Base-by-base conservation (phyloP, 2,888 invertebrate genomes). In the Rhingia rostrata region DNA sequence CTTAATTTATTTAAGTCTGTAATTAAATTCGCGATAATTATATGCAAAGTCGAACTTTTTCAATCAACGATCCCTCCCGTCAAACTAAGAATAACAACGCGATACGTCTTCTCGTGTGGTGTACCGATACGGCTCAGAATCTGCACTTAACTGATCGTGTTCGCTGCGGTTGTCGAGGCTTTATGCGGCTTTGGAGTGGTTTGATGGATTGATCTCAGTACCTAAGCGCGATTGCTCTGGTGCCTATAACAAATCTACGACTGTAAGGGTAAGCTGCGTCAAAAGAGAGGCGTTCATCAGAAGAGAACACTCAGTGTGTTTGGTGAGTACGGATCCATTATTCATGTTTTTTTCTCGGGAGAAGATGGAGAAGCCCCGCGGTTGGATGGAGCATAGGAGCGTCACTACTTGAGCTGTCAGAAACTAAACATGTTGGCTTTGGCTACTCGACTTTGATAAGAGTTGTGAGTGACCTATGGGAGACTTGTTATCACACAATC, bases 71-170 rank as follows among this genome's bases (percentile, higher is more conserved):
- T 22, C 22, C 22, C 22, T 22, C 22, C 22, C n/a, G 1, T 47
- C 12, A 33, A 51, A 54, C 6, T 39, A 6, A 30, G 9, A 35
- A 7, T 32, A 14, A 6, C n/a, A 9, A 58, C 12, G 10, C 30
- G 51, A 75, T 54, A 47, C 54, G 81, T 74, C 12, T 81, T 58
- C 37, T 37, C 49, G 22, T 54, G 30, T 45, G 35, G 56, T 39
- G 70, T 14, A 79, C 80, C 69, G 45, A 60, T 64, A 54, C 66
- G 60, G 70, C 60, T 70, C 70, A 66, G 60, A 74, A 74, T 69
- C 63, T 74, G 66, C 51, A 74, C 56, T 84, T 70, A 61, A 84
- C 84, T 84, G 80, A 80, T 75, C 75, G 80, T n/a, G 22, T 22
- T 61, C 47, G 64, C 37, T 39, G 69, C 39, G 32, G 41, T 37